phyloP scores from a whole-genome alignment of 2,797 vertebrate genomes.

The Periparus ater region DNA sequence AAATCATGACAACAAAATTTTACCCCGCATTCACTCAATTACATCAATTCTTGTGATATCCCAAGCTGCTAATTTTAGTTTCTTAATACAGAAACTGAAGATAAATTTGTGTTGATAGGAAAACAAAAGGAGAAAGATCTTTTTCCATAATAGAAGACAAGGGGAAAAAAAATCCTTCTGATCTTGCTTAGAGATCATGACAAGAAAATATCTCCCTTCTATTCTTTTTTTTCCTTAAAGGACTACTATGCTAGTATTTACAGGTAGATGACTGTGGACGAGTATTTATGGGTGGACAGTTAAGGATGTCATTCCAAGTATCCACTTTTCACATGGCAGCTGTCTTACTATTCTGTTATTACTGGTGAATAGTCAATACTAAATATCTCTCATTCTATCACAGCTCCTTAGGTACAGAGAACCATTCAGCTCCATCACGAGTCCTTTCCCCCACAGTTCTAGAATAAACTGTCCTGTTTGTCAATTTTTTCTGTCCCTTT shows the following conservation, averaged over 20 bases:
- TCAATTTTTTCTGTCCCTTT: background rate
- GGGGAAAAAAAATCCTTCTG: background rate
- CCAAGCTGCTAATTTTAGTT: background rate
- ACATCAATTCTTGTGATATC: background rate
- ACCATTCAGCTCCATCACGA: rapidly evolving
- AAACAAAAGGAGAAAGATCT: background rate
- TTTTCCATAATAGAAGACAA: background rate
- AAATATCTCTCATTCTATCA: background rate
- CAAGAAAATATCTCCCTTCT: background rate
- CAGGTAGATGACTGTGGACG: background rate
- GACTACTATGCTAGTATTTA: background rate
- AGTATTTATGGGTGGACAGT: background rate
- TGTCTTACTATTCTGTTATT: background rate
- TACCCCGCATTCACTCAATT: background rate
- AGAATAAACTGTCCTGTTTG: background rate
- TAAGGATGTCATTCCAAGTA: background rate
- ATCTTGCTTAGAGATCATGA: background rate
- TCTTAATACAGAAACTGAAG: background rate
- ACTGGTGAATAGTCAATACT: background rate
- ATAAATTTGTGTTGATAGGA: background rate
- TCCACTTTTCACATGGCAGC: background rate
- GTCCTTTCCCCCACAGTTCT: background rate
- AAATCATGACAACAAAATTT: background rate
- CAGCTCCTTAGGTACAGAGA: background rate
- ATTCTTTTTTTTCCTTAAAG: background rate